Conservation (phyloP, 2,797 vertebrate genomes). For the Paedocypris micromegethes region DNA sequence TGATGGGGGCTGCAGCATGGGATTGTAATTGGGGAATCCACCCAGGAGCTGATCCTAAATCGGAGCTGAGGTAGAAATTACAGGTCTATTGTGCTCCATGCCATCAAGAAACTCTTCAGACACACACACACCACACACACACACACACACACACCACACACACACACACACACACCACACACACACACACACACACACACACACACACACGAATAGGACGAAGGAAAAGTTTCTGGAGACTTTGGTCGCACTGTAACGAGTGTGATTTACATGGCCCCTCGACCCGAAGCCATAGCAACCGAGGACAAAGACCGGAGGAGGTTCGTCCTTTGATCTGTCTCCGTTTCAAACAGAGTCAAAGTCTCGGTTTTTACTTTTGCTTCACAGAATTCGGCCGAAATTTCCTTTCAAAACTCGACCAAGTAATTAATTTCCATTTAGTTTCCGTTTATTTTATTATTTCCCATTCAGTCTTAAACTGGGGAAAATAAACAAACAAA, state of each 20-base stretch:
- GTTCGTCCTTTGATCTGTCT: conserved; percentile 80
- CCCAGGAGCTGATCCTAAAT: conserved; percentile 25
- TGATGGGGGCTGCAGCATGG: conserved; percentile 23
- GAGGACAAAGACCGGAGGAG: conserved; percentile 71
- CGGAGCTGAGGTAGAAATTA: conserved; percentile 31
- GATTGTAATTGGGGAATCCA: conserved; percentile 44
- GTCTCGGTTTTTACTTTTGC: conserved; percentile 44
- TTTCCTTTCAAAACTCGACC: too few relatives aligned
- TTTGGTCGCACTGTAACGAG: conserved; percentile 70
- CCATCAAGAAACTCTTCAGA: too few relatives aligned
- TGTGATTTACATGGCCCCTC: conserved; percentile 73
- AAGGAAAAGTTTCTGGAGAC: conserved; percentile 58
- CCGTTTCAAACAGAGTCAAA: conserved; percentile 67
- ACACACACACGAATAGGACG: too few relatives aligned
- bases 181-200: too few relatives aligned
- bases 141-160: too few relatives aligned
- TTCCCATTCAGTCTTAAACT: too few relatives aligned
- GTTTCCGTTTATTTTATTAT: too few relatives aligned
- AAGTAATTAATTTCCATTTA: too few relatives aligned
- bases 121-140: too few relatives aligned
- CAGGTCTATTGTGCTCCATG: conserved; percentile 19
- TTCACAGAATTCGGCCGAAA: conserved; percentile 27
- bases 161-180: too few relatives aligned
- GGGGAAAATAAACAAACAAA: too few relatives aligned
- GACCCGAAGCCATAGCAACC: conserved; percentile 74